Evolutionary conservation across 2,797 vertebrate species (phyloP), one percentile per base, ranked within the genome.

Genomic region (Microctenopoma lineatum): DNA sequence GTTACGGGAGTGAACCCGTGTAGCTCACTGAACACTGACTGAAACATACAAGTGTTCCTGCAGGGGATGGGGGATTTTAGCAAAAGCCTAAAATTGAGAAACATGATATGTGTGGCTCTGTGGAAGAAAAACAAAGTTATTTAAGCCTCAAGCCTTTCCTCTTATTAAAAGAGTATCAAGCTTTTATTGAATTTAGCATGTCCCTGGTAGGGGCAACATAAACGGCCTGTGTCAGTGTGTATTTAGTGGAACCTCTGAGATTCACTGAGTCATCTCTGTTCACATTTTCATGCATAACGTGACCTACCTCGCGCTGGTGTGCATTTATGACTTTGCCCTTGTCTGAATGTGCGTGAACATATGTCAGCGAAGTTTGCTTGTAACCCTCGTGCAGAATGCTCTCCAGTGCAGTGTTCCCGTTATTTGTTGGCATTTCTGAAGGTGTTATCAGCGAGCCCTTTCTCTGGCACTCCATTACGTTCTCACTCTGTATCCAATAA

Each of bases 171-270:
- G 76, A 89, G 87, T 89, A 92, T 93, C 87, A 86, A 69, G 79
- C 86, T 90, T 92, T 93, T 92, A 93, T 94, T 94, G 88, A 94
- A 91, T 94, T 92, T 87, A 93, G 85, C 88, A 87, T 94, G 90
- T 94, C 94, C 92, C 92, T 84, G 80, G 89, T 84, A 66, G 73
- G 63, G 80, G 83, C 84, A 78, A 70, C 77, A 65, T 85, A 79
- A 85, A 83, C 54, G 32, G 66, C 77, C 52, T 75, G 72, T 78
- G 74, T 50, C 65, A 77, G 63, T 73, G 59, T 72, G 53, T 76
- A 60, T 74, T 80, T 60, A 73, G 68, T 64, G 18, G 29, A 56
- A 74, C 75, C 57, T 75, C 59, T 51, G 32, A 66, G 84, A 88
- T 87, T n/a, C n/a, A n/a, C n/a, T n/a, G n/a, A 71, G 61, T 34